These are phyloP conservation scores for Pandion haliaetus DNA, from an alignment of 2,113 vertebrate species.

Conservation along the genomic window DNA sequence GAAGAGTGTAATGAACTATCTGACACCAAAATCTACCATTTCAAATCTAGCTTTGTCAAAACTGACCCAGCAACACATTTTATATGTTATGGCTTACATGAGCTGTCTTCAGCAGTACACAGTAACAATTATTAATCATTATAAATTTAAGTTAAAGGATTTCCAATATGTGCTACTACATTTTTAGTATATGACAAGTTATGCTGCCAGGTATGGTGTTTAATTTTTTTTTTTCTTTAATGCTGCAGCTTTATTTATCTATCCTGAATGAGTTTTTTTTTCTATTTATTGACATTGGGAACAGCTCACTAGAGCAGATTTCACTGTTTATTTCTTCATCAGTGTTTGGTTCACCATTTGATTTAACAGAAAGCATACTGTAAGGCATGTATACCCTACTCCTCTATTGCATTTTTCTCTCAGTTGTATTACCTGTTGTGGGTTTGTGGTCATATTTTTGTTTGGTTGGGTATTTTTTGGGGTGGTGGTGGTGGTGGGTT, in stretches of 20 bases:
- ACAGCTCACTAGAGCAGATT: not conserved
- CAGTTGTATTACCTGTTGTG: not conserved
- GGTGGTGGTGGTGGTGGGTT: rapidly evolving
- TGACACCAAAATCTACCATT: not conserved
- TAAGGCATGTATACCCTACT: not conserved
- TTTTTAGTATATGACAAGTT: not conserved
- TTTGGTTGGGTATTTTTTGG: not conserved
- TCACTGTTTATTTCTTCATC: not conserved
- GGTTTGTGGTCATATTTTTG: not conserved
- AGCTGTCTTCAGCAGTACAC: not conserved
- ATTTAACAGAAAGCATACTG: not conserved
- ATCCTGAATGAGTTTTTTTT: not conserved
- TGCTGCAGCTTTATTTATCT: not conserved
- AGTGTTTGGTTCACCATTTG: not conserved
- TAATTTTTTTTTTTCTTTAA: not conserved
- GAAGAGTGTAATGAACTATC: not conserved
- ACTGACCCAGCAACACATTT: not conserved
- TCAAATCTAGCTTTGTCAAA: not conserved
- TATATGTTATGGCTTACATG: not conserved
- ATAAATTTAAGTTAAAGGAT: not conserved
- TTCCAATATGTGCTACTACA: not conserved
- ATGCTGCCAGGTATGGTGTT: not conserved
- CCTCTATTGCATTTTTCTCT: not conserved
- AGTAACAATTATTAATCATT: not conserved
- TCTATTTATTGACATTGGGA: not conserved